Evolutionary conservation across 2,113 vertebrate species (phyloP).

Genomic region (Phalacrocorax aristotelis): DNA sequence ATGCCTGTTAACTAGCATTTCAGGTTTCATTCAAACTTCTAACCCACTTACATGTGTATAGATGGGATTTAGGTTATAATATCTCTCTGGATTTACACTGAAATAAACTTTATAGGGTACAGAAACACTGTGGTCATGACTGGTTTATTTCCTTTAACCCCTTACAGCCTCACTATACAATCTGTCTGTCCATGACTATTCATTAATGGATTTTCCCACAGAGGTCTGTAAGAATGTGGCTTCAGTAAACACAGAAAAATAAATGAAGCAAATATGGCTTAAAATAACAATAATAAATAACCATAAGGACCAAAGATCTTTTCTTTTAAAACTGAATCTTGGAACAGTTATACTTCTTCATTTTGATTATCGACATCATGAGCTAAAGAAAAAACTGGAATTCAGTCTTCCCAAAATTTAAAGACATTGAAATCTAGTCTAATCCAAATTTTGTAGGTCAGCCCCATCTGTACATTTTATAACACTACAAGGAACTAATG

Average conservation of each 20-base stretch:
- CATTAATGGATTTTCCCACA: neutral
- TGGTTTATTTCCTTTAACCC: neutral
- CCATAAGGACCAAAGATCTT: neutral
- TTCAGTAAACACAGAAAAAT: neutral
- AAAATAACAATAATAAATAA: neutral
- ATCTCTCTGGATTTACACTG: neutral
- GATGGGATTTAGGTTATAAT: neutral
- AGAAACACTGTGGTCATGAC: neutral
- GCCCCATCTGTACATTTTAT: neutral
- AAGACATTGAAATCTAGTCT: neutral
- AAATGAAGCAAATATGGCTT: neutral
- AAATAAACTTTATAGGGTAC: neutral
- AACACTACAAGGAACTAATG: neutral
- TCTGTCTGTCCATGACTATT: neutral
- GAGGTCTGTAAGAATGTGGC: neutral
- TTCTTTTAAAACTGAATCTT: neutral
- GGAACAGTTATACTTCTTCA: neutral
- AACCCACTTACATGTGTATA: neutral
- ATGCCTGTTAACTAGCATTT: accelerated
- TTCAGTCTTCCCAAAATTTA: neutral
- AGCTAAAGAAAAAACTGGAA: neutral
- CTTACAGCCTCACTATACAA: neutral
- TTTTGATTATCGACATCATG: accelerated
- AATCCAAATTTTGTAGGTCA: neutral
- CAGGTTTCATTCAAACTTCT: neutral